phyloP scores from a whole-genome alignment of 2,113 vertebrate genomes.

The Psophia crepitans region DNA sequence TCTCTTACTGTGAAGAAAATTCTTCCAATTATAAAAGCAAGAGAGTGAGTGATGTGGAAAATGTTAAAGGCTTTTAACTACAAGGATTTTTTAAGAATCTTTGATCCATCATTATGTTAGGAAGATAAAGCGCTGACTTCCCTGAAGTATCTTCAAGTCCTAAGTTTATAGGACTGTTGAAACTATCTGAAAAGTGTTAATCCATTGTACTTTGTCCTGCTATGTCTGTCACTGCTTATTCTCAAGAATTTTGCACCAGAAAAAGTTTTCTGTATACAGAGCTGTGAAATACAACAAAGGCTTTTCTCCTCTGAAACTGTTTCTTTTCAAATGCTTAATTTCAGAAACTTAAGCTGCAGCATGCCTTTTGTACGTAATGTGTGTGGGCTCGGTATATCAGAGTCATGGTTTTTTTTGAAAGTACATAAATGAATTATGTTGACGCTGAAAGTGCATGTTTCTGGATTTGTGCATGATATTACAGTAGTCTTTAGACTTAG shows the following conservation, averaged over 20 bases:
- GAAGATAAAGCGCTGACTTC: not conserved
- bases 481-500: not conserved
- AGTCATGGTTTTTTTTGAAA: fast-evolving
- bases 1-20: not conserved
- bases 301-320: not conserved
- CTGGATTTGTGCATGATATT: not conserved
- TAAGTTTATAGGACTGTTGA: not conserved
- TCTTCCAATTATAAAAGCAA: not conserved
- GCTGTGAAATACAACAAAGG: not conserved
- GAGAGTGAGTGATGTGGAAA: not conserved
- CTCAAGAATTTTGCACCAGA: not conserved
- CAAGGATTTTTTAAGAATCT: not conserved
- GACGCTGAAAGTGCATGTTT: not conserved
- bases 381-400: not conserved
- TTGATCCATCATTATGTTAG: not conserved
- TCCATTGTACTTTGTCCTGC: not conserved
- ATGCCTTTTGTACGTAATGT: fast-evolving
- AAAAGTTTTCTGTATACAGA: not conserved
- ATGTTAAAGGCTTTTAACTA: not conserved
- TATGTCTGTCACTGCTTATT: not conserved
- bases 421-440: not conserved
- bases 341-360: not conserved
- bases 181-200: not conserved
- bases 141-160: not conserved
- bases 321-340: not conserved